phyloP scores from a whole-genome alignment of 1,140 invertebrate species.

The Lasioglossum albipes region DNA sequence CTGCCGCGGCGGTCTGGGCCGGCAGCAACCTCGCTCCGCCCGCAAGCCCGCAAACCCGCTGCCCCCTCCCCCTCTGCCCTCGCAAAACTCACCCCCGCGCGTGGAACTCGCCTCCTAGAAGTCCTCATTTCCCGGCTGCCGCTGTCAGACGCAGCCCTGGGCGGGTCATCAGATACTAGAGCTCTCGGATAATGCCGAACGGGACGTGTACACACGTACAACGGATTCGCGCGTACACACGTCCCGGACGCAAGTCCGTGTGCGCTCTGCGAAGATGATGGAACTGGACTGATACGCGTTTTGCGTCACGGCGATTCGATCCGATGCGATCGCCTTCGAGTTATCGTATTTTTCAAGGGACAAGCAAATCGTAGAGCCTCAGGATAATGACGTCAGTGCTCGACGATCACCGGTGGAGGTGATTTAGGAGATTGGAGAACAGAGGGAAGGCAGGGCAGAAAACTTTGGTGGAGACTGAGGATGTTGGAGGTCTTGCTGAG shows the following conservation, averaged over 20 bases:
- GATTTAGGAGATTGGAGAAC: no score
- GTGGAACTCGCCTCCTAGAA: conserved; percentile 64
- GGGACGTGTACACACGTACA: conserved; percentile 60
- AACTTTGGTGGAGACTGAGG: no score
- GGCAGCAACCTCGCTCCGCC: conserved; percentile 18
- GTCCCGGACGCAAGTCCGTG: neutral
- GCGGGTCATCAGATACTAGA: conserved; percentile 79
- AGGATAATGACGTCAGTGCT: no score
- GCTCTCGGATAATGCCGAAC: conserved; percentile 73
- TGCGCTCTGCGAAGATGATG: conserved; percentile 13
- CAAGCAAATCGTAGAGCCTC: no score
- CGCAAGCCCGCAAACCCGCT: conserved; percentile 47
- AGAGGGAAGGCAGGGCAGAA: no score
- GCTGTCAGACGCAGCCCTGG: conserved; percentile 79
- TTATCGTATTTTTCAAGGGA: no score
- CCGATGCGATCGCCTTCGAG: neutral
- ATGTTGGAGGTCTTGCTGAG: no score
- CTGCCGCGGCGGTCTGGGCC: conserved; percentile 40
- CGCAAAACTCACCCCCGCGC: conserved; percentile 59
- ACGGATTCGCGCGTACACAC: conserved; percentile 7
- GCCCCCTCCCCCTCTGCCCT: conserved; percentile 36
- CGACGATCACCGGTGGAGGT: no score
- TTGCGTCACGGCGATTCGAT: neutral
- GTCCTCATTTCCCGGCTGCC: conserved; percentile 75
- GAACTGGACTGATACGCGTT: conserved; percentile 14